Evolutionary conservation across 2,113 vertebrate species (phyloP).

Genomic region (Motacilla tschutschensis): DNA sequence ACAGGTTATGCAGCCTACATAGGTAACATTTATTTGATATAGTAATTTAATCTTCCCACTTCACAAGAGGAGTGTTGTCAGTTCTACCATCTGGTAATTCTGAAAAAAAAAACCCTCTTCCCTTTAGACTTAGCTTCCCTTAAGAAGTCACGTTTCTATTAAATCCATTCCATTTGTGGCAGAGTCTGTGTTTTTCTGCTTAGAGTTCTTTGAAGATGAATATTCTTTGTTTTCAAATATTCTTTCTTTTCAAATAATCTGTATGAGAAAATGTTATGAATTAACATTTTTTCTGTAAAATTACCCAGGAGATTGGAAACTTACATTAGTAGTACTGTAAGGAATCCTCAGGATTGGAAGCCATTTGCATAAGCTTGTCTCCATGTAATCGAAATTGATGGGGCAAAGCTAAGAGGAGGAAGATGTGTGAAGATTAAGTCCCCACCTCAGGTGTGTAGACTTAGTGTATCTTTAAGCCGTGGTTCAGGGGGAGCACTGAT

Average conservation of each 20-base stretch:
- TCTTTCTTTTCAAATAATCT: not conserved
- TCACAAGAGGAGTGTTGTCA: not conserved
- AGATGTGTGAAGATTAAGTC: not conserved
- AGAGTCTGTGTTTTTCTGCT: not conserved
- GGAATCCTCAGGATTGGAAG: not conserved
- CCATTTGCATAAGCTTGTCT: not conserved
- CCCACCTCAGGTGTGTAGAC: not conserved
- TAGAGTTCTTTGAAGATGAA: not conserved
- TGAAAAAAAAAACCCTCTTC: not conserved
- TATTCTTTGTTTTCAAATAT: not conserved
- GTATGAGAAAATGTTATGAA: not conserved
- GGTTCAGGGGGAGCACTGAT: not conserved
- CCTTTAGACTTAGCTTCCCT: not conserved
- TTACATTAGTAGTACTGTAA: not conserved
- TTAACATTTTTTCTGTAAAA: not conserved
- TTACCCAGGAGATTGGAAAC: not conserved
- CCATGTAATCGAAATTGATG: not conserved
- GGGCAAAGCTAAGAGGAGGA: not conserved
- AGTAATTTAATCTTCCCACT: conserved; percentile 36
- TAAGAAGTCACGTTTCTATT: conserved; percentile 1
- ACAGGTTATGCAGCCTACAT: conserved; percentile 8
- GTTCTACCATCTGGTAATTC: conserved; percentile 39
- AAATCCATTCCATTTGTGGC: not conserved
- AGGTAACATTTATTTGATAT: conserved; percentile 7
- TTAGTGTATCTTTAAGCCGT: not conserved